Percentiles rank a stretch among this genome's conserved stretches.
Conservation (phyloP, 2,888 invertebrate species). For the Lepidonotus clava region DNA sequence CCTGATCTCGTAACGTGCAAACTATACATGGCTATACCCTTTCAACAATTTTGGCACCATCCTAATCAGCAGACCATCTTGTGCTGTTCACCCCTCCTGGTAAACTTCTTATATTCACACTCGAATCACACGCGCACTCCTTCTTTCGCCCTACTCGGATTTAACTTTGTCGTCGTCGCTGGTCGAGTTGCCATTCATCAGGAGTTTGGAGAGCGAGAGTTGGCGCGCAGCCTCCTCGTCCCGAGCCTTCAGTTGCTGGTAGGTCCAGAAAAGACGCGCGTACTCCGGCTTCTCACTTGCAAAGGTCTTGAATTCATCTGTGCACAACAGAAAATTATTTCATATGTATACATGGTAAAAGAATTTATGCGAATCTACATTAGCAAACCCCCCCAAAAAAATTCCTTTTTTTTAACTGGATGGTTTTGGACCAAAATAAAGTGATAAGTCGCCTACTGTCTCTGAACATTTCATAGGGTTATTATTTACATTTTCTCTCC, state of each 20-base stretch:
- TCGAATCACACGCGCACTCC: not conserved
- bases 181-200: conserved; percentile 25
- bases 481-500: too few relatives aligned
- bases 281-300: conserved; percentile 79
- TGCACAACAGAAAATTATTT: conserved; percentile 55
- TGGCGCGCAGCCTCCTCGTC: conserved; percentile 10
- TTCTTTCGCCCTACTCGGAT: conserved; percentile 5
- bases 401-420: too few relatives aligned
- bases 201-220: not conserved
- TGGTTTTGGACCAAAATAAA: too few relatives aligned
- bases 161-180: not conserved
- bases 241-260: conserved; percentile 65
- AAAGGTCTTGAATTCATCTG: conserved; percentile 79
- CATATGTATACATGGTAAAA: not conserved
- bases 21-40: too few relatives aligned
- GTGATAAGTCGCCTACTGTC: too few relatives aligned
- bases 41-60: not conserved
- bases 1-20: too few relatives aligned
- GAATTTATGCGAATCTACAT: too few relatives aligned
- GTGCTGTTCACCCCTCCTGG: not conserved
- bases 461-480: too few relatives aligned
- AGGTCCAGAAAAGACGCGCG: conserved; percentile 76
- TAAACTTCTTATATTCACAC: not conserved
- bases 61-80: not conserved
- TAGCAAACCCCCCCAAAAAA: too few relatives aligned